Evolutionary conservation across 2,113 vertebrate species (phyloP).

Genomic region (Phocoena sinus): DNA sequence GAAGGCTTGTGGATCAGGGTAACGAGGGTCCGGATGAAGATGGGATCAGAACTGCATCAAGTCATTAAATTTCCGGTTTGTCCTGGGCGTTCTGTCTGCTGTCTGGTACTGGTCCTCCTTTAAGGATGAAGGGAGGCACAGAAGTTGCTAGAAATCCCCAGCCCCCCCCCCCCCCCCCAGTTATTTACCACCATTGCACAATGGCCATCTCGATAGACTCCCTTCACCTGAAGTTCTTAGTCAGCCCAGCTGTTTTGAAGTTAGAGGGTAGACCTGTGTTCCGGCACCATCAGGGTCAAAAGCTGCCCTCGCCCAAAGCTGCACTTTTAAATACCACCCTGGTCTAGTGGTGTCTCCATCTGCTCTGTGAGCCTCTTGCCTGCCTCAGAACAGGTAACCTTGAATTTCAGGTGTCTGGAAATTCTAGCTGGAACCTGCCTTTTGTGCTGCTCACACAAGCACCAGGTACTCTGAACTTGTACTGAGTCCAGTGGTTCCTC

Average conservation of each 20-base stretch:
- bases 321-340: background rate
- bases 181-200: background rate
- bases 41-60: background rate
- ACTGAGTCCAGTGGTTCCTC: background rate
- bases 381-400: background rate
- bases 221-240: background rate
- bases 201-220: background rate
- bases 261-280: background rate
- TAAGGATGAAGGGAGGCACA: background rate
- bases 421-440: conserved; percentile 22
- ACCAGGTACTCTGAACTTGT: background rate
- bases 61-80: conserved; percentile 44
- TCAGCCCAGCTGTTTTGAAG: background rate
- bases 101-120: background rate
- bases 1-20: background rate
- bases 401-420: conserved; percentile 23
- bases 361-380: background rate
- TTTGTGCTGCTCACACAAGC: background rate
- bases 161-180: too few relatives aligned
- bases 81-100: background rate
- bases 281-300: background rate
- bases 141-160: background rate
- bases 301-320: background rate
- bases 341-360: background rate
- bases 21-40: background rate